Base-by-base conservation (phyloP, 2,888 invertebrate species). In the Andrena marginata region DNA sequence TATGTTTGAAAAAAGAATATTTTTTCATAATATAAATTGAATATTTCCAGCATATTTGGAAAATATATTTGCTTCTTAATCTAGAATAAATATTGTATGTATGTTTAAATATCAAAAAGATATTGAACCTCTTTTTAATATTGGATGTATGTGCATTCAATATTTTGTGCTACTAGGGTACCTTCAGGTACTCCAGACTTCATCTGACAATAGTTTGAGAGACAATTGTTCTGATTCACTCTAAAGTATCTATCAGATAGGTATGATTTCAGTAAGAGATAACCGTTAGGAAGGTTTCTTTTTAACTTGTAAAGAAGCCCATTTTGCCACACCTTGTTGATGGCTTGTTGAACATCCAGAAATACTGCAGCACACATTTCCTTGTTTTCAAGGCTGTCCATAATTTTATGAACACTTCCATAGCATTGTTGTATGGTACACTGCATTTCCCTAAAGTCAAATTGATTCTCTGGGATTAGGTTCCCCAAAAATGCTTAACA, bases 201-300 rank as follows among this genome's bases (percentile, higher is more conserved):
- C 20, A 33, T 16, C 8, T 60, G 29, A 16, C 31, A 6, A 49
- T 49, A 49, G n/a, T 49, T n/a, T n/a, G n/a, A 49, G 49, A n/a
- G 49, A n/a, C n/a, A 51, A 49, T 49, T 49, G 6, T 49, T 16
- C 2, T n/a, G 49, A 5, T 49, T n/a, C n/a, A n/a, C 49, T 49
- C 29, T 0, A 29, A 29, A 29, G 5, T 29, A 29, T 29, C 5
- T 29, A n/a, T n/a, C 49, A 49, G 60, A 31, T 2, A 62, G 31
- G 20, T 62, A 62, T n/a, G 33, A 62, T 62, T 62, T 33, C 33
- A 62, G n/a, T 33, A 62, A 16, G 8, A n/a, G 8, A 33, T 31
- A 62, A 8, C 35, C 33, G 8, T n/a, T n/a, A n/a, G n/a, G n/a
- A n/a, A n/a, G n/a, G n/a, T n/a, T n/a, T n/a, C n/a, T n/a, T n/a